Evolutionary conservation across 92 coral and sea anemone species (phyloP), one percentile per base, ranked within the genome.

Genomic region (Bergia sp.): DNA sequence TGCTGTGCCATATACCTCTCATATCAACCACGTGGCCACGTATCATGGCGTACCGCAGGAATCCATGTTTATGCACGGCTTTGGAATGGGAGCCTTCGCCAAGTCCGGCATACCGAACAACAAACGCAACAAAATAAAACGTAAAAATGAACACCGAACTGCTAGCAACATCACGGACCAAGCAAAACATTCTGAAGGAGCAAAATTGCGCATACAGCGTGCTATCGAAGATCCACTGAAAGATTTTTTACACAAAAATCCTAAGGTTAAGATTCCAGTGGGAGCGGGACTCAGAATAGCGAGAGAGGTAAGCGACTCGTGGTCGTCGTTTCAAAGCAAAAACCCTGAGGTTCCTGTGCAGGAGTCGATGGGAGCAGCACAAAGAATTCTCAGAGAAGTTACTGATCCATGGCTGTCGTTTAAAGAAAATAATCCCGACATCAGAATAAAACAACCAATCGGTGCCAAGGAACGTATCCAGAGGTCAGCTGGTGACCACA

Each of bases 21-120:
- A 89, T 55, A 88, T 95, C 57, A 91, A 86, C 53, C 93, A 92
- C 88, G 85, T 92, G 7, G 92, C 88, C 3, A 91, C 98, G 12
- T 97, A 97, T 82, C 92, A 93, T 75, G 99, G 99, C 4, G 94
- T 96, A 38, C 99, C 99, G 20, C 93, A 91, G 61, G 98, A 96
- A 79, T 92, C 90, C 43, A 93, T 93, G 84, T 95, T 76, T 71
- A 93, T 97, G 94, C 92, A 93, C 36, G 98, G 95, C 8, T 77
- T 91, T n/a, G 98, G 96, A 42, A 86, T 80, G 13, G 94, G 96
- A 16, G 95, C 96, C 1, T 97, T 92, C 80, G 90, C 94, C 9
- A 97, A 95, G 76, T 97, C 99, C 9, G 44, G 57, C 38, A 91
- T 97, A 21, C 98, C 98, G 3, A 6, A 42, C 2, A 74, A 49